Base-by-base conservation (phyloP, 2,113 vertebrate genomes). In the Speoplatyrhinus poulsoni region DNA sequence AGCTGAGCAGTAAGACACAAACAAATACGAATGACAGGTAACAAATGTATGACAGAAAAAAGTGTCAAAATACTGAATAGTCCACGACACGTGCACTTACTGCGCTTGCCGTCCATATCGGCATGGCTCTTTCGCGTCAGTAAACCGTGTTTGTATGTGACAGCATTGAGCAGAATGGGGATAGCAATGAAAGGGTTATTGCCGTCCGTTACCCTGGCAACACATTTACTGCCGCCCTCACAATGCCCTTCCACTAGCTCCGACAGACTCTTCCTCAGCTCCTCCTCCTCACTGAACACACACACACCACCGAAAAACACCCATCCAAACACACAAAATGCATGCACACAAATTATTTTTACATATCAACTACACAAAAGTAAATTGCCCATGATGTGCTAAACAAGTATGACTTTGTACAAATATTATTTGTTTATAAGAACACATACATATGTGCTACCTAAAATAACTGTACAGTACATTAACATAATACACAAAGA, bases 31-130 rank as follows among this genome's bases (percentile, higher is more conserved):
- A 9, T 1, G 7, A 60, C 1, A 60, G 11, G 3, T 12, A 61
- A n/a, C 46, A 1, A 46, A 2, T 17, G 60, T 16, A 9, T 9
- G 36, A 16, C 8, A 61, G 15, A 46, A 12, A 32, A 52, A n/a
- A 4, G 9, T n/a, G 33, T 6, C 9, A 57, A 32, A 11, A 33
- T 6, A 55, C 48, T 26, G 26, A 26, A 26, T 26, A 65, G 41
- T 5, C 60, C 68, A 82, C 69, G 76, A 72, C 0, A 4, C 1
- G 1, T 49, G 36, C 12, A 82, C 96, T 55, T 91, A 98, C 97
- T 99, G 92, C 95, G 95, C 86, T 97, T 98, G 75, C 97, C 97
- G 32, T 99, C 97, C 95, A 97, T 98, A 83, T 98, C 97, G 0
- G 97, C 96, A 0, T 98, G 96, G 65, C 95, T 97, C 90, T 99